Percentiles rank a stretch among this genome's conserved stretches.
These are phyloP conservation scores for Sebastes iracundus DNA, from an alignment of 2,797 vertebrate genomes.

Conservation along the genomic window DNA sequence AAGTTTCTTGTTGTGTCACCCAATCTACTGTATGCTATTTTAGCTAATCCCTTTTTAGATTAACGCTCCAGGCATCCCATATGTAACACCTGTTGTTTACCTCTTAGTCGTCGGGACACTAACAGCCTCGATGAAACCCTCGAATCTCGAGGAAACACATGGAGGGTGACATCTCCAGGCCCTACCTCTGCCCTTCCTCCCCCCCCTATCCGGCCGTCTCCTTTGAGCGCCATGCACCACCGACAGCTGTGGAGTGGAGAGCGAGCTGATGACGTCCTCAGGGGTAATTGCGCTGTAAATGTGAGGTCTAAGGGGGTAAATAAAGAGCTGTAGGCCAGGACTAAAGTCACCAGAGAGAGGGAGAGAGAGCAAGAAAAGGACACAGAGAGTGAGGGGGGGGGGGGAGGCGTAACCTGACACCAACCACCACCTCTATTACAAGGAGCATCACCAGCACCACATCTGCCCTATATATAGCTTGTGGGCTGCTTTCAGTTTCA, in stretches of 20 bases:
- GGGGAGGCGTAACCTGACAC: constrained; percentile 50
- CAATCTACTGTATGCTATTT: constrained; percentile 64
- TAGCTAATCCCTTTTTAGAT: constrained; percentile 58
- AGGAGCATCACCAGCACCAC: constrained; percentile 59
- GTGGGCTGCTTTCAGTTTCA: constrained; percentile 72
- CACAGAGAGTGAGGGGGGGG: neutral
- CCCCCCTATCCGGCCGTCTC: neutral
- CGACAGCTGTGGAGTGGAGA: constrained; percentile 72
- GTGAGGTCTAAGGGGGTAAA: constrained; percentile 46
- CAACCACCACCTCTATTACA: constrained; percentile 59
- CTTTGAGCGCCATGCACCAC: constrained; percentile 22
- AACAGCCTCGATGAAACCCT: constrained; percentile 35
- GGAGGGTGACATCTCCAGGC: constrained; percentile 14
- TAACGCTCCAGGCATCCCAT: constrained; percentile 42
- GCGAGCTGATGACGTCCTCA: constrained; percentile 51
- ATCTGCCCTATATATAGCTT: constrained; percentile 70
- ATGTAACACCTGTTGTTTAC: constrained; percentile 78
- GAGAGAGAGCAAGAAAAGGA: neutral
- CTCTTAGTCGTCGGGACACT: constrained; percentile 33
- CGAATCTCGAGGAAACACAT: constrained; percentile 2
- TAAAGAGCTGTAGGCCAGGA: constrained; percentile 39
- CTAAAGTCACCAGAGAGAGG: constrained; percentile 36
- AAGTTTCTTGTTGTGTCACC: constrained; percentile 67
- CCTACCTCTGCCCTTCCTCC: neutral
- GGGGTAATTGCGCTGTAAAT: constrained; percentile 59